phyloP scores from a whole-genome alignment of 2,888 invertebrate genomes.

The Sepiola atlantica region DNA sequence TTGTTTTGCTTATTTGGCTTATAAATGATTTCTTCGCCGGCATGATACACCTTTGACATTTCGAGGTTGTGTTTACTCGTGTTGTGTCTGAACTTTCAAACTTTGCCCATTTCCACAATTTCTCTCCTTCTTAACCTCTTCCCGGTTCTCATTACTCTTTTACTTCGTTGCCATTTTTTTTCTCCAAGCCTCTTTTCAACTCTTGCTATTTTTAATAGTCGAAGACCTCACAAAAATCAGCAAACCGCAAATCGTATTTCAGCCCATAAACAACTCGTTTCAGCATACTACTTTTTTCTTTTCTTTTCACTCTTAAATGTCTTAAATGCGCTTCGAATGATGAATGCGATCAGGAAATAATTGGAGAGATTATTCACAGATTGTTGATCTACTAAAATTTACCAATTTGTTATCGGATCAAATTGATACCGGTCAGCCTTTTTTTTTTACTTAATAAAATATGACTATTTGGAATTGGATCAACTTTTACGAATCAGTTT shows the following conservation, averaged over 20 bases:
- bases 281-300: too few relatives aligned
- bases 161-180: not conserved
- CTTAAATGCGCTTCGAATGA: not conserved
- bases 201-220: not conserved
- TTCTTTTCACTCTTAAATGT: not conserved
- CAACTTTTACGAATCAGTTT: too few relatives aligned
- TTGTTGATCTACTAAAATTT: not conserved
- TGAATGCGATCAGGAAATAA: not conserved
- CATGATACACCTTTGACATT: not conserved
- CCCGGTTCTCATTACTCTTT: not conserved
- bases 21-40: not conserved
- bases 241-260: too few relatives aligned
- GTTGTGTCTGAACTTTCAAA: slow-evolving; percentile 4
- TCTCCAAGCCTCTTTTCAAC: not conserved
- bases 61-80: not conserved
- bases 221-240: not conserved
- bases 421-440: too few relatives aligned
- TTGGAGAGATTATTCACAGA: not conserved
- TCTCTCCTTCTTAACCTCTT: not conserved
- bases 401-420: not conserved
- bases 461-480: too few relatives aligned
- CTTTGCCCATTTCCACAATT: not conserved
- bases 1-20: not conserved
- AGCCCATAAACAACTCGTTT: too few relatives aligned
- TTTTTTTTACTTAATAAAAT: too few relatives aligned